phyloP scores from a whole-genome alignment of 2,797 vertebrate species.

The Chrysocyon brachyurus region DNA sequence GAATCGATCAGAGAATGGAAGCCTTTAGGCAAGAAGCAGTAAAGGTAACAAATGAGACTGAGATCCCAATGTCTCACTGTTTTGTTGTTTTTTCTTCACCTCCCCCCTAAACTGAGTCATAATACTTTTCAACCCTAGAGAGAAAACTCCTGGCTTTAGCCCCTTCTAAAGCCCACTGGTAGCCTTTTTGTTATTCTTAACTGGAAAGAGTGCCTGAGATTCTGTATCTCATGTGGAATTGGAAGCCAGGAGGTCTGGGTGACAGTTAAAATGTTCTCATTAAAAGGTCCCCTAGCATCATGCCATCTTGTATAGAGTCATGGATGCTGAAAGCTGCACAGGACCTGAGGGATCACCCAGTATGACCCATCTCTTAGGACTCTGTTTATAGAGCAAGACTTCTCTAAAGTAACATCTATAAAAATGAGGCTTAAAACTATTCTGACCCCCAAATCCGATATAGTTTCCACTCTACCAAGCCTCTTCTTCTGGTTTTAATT shows the following conservation, averaged over 20 bases:
- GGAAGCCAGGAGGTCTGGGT: neutral
- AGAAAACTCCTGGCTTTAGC: neutral
- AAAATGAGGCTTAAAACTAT: neutral
- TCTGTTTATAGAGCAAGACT: neutral
- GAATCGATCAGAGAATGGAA: neutral
- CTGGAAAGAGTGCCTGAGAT: neutral
- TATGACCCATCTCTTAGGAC: neutral
- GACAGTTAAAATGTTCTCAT: neutral
- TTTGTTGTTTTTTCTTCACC: neutral
- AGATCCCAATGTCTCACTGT: neutral
- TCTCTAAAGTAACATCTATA: neutral
- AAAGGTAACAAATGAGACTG: neutral
- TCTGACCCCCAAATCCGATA: neutral
- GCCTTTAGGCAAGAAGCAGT: neutral
- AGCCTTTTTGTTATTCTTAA: neutral
- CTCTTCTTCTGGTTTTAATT: neutral
- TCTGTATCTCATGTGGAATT: neutral
- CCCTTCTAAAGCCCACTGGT: neutral
- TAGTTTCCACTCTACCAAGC: neutral
- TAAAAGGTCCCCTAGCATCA: neutral
- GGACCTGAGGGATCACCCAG: neutral
- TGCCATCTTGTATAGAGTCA: neutral
- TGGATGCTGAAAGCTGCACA: neutral
- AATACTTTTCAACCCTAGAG: neutral
- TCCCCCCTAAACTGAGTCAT: neutral